Evolutionary conservation across 2,113 vertebrate genomes (phyloP), one percentile per base, ranked within the genome.

Genomic region (Lichenostomus cassidix): DNA sequence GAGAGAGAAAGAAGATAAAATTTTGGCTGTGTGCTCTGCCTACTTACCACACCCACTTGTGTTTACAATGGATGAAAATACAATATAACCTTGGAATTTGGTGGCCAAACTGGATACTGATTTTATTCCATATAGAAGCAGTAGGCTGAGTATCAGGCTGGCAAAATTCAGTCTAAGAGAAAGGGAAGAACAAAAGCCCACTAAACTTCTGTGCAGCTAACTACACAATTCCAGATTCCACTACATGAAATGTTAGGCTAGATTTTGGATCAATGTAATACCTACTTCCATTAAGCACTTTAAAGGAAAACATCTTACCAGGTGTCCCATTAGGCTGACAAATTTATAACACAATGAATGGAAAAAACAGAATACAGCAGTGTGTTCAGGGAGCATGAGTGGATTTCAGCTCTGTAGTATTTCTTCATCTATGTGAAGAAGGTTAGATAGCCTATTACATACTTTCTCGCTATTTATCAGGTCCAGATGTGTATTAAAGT

Each of bases 301-400:
- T 92, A 96, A 98, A 97, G 91, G 97, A 97, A 98, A 98, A 97
- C 37, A 94, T 93, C 97, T 96, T 95, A 98, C 96, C 94, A 97
- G 98, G 91, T 95, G 97, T 98, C 96, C 97, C 97, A 98, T 98
- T 98, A 98, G 94, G 92, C 94, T 98, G 98, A 98, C 92, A 98
- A 97, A 98, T 97, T 97, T 97, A 97, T 91, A 97, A 69, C 92
- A 49, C 85, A 42, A 47, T 93, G 97, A 97, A 96, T 41, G 90
- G 92, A 94, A 98, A 97, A 97, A 97, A 75, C 94, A 14, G 87
- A 95, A 89, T 22, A 96, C 73, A 86, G 76, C 49, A 42, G 23
- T 95, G 91, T 92, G 92, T 91, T 97, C 95, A 86, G 90, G 88
- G 75, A 96, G 89, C 95, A 92, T 70, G 94, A 97, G 97, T 95